phyloP scores from a whole-genome alignment of 2,113 vertebrate species.

The Phainopepla nitens region DNA sequence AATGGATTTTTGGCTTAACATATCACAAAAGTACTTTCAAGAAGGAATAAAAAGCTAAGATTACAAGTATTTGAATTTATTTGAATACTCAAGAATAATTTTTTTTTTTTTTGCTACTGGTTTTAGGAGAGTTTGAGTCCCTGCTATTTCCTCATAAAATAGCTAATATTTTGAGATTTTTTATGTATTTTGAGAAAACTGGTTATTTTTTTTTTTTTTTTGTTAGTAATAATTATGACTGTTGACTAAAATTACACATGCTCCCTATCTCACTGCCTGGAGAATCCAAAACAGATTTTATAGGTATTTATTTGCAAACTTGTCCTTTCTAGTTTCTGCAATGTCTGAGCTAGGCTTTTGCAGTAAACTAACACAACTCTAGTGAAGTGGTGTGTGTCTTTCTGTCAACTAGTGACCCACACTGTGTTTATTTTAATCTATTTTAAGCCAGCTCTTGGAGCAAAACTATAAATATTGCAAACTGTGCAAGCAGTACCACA shows the following conservation, averaged over 20 bases:
- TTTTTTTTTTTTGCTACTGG: neutral
- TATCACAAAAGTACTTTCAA: rapidly evolving
- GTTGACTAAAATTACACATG: neutral
- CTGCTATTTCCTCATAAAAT: neutral
- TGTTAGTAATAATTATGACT: neutral
- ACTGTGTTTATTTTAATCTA: neutral
- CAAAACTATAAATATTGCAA: neutral
- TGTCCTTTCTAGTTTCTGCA: neutral
- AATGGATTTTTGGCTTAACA: neutral
- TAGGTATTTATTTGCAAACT: neutral
- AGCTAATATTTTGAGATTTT: neutral
- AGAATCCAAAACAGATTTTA: neutral
- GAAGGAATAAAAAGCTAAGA: neutral
- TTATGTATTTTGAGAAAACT: neutral
- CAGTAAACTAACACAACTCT: neutral
- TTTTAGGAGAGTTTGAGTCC: neutral
- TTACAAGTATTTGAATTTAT: neutral
- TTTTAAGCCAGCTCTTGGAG: neutral
- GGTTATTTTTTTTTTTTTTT: neutral
- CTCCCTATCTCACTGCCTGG: neutral
- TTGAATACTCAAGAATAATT: neutral
- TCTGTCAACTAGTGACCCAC: neutral
- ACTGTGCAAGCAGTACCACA: neutral
- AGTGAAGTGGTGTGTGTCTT: neutral
- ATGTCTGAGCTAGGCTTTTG: neutral